A percentile compares a stretch with the other conserved stretches of the same genome.
Conservation (phyloP, 2,113 vertebrate genomes). For the Paradisaea rubra region DNA sequence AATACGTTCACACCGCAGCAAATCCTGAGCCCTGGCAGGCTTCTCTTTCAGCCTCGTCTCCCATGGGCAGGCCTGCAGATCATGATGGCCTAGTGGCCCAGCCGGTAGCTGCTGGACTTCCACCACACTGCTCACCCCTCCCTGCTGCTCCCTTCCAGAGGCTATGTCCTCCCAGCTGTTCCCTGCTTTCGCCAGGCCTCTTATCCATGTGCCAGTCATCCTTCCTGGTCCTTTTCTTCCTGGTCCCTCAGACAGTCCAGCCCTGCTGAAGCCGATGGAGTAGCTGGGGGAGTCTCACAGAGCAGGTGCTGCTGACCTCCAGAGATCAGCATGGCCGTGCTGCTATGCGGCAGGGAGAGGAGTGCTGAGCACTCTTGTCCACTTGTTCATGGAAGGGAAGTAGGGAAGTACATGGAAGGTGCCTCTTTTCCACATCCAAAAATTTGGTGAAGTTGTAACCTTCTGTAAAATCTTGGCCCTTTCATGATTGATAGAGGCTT, state of each 20-base stretch:
- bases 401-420: too few relatives aligned
- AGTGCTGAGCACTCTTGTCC: background rate
- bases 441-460: background rate
- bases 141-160: background rate
- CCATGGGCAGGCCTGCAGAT: background rate
- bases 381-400: background rate
- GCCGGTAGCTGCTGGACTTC: background rate
- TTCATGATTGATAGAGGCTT: background rate
- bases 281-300: background rate
- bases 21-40: too few relatives aligned
- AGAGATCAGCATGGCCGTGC: rapidly evolving
- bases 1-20: rapidly evolving
- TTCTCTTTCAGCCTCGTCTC: background rate
- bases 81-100: background rate
- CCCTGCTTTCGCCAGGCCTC: background rate
- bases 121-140: background rate
- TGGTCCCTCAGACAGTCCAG: background rate
- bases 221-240: background rate
- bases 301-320: background rate
- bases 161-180: rapidly evolving
- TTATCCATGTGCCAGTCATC: background rate
- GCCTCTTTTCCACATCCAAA: background rate
- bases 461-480: background rate
- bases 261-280: rapidly evolving
- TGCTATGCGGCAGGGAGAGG: background rate